Evolutionary conservation across 2,888 invertebrate species (phyloP), one percentile per base, ranked within the genome.

Genomic region (Orthonevra nobilis): DNA sequence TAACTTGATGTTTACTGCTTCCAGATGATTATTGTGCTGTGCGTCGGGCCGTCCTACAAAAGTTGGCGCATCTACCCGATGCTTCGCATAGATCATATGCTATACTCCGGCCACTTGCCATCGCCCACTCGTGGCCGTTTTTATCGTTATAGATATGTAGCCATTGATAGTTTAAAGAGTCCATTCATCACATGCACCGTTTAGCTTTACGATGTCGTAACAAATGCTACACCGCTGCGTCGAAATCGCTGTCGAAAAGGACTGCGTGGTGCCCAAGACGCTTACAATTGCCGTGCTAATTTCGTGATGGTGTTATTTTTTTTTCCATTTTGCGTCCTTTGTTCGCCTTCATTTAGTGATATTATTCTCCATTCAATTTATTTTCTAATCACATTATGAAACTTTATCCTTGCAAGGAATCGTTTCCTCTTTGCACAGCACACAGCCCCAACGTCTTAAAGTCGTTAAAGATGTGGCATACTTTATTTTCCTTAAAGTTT

Each of bases 1-100:
- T 69, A 63, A 75, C 63, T 63, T 63, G 69, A 34, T 50, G 69
- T 75, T 63, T 69, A 75, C 30, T 50, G 50, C 50, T 75, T 75
- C 69, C 75, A 75, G 75, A 75, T 75, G 75, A 58, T 50, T 32
- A 56, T 68, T 36, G 30, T 42, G 40, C 15, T 12, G 28, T 38
- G 44, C 44, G 12, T 26, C 12, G 5, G 23, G n/a, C n/a, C 5
- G 19, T 32, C 40, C 20, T 30, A 54, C 9, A 58, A 63, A 40
- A n/a, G n/a, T 7, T 26, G 20, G 26, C 20, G 56, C 34, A 42
- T 52, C 28, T 60, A 19, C 50, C 26, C 32, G 38, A 48, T 48
- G 6, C 40, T 74, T 68, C 10, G 5, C 58, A 60, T 50, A 42
- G 30, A 26, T 23, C 32, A 63, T 56, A 54, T 66, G 54, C 36